Evolutionary conservation across 2,113 vertebrate genomes (phyloP).

Genomic region (Thymallus thymallus): DNA sequence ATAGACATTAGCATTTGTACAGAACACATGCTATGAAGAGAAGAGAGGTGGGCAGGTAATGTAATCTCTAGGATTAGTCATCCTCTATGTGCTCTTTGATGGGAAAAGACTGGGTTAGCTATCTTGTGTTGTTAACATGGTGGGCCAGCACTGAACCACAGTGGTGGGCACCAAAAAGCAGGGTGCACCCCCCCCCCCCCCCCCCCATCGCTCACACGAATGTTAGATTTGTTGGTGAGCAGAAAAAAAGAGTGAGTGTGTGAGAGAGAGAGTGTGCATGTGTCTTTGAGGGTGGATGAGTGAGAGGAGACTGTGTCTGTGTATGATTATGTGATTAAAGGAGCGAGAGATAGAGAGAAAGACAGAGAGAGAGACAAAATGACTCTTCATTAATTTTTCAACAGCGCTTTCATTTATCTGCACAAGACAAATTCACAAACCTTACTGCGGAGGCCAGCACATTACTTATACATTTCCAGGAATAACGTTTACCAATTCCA

Average conservation of each 20-base stretch:
- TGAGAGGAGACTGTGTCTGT: slow-evolving; percentile 6
- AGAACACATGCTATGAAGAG: not conserved
- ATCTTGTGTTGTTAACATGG: not conserved
- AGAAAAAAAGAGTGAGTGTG: not conserved
- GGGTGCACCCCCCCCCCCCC: not conserved
- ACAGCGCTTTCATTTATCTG: slow-evolving; percentile 28
- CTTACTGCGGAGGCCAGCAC: not conserved
- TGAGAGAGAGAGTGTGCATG: not conserved
- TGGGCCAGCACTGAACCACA: no score
- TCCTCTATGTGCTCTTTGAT: slow-evolving; percentile 1
- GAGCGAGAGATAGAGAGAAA: no score
- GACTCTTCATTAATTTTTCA: slow-evolving; percentile 30
- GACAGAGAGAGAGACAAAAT: slow-evolving; percentile 15
- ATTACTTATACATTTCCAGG: slow-evolving; percentile 4
- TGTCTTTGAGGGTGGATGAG: not conserved
- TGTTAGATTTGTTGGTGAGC: not conserved
- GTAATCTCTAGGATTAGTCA: slow-evolving; percentile 1
- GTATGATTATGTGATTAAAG: slow-evolving; percentile 19
- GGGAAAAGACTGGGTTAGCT: not conserved
- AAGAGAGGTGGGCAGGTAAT: not conserved
- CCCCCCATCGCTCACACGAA: not conserved
- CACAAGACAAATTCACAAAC: slow-evolving; percentile 19
- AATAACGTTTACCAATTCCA: slow-evolving; percentile 14
- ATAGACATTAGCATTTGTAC: not conserved
- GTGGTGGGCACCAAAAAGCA: not conserved